Conservation (phyloP, 2,113 vertebrate genomes). For the Nematolebias whitei region DNA sequence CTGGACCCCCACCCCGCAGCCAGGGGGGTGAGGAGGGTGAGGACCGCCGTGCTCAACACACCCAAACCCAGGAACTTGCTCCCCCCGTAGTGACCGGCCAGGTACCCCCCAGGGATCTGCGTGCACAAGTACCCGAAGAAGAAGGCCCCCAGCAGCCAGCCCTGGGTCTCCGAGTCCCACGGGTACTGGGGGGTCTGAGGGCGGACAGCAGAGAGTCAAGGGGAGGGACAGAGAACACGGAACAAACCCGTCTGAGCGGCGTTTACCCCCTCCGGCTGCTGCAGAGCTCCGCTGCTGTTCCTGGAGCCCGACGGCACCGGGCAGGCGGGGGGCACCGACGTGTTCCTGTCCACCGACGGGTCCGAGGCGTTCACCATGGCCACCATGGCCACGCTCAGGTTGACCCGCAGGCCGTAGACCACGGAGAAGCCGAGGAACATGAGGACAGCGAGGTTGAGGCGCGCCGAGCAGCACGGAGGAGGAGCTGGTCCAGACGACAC, state of each 20-base stretch:
- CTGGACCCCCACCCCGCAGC: slow-evolving; percentile 77
- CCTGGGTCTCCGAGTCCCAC: slow-evolving; percentile 79
- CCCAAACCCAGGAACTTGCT: slow-evolving; percentile 81
- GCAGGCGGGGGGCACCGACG: slow-evolving; percentile 54
- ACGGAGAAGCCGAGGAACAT: slow-evolving; percentile 86
- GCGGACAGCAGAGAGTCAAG: background rate
- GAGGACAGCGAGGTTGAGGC: slow-evolving; percentile 81
- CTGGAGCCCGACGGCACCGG: slow-evolving; percentile 36
- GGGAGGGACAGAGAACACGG: background rate
- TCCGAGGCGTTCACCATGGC: slow-evolving; percentile 83
- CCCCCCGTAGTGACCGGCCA: slow-evolving; percentile 82
- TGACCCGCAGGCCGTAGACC: slow-evolving; percentile 85
- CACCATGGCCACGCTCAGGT: slow-evolving; percentile 85
- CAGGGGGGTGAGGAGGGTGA: slow-evolving; percentile 82
- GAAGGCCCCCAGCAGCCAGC: slow-evolving; percentile 85
- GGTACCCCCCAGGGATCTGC: slow-evolving; percentile 85
- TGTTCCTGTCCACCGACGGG: slow-evolving; percentile 24
- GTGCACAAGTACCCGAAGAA: slow-evolving; percentile 86
- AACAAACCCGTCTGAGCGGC: background rate
- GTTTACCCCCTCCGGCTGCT: slow-evolving; percentile 66
- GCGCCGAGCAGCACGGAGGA: slow-evolving; percentile 81
- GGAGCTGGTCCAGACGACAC: slow-evolving; percentile 37
- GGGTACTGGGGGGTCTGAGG: slow-evolving; percentile 69
- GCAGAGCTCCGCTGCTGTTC: slow-evolving; percentile 38
- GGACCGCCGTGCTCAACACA: slow-evolving; percentile 79